phyloP scores from a whole-genome alignment of 2,888 invertebrate species.

The Helleia helle region DNA sequence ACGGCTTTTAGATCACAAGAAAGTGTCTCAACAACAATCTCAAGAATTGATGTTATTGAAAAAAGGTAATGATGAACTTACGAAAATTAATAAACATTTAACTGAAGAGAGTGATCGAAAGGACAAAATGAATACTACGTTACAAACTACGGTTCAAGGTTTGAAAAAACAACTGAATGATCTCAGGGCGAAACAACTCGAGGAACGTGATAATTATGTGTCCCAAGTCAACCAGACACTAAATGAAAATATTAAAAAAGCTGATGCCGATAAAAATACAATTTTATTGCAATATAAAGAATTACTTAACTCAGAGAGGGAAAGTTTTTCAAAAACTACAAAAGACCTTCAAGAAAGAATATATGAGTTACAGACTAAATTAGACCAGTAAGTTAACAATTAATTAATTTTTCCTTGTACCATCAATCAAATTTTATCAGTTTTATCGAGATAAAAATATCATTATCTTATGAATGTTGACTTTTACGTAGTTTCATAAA shows the following conservation, averaged over 20 bases:
- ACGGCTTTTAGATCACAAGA: constrained; percentile 38
- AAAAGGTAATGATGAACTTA: constrained; percentile 44
- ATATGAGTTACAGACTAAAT: constrained; percentile 39
- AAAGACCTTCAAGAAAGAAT: constrained; percentile 45
- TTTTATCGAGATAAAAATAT: constrained; percentile 30
- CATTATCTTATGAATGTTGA: constrained; percentile 21
- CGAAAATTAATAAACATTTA: constrained; percentile 38
- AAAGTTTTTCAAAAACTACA: constrained; percentile 47
- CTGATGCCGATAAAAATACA: constrained; percentile 56
- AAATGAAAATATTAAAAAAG: constrained; percentile 42
- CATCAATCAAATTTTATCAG: constrained; percentile 30
- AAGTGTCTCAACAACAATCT: constrained; percentile 38
- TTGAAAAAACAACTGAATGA: constrained; percentile 32
- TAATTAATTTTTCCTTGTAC: not conserved
- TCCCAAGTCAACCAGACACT: constrained; percentile 57
- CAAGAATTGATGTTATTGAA: constrained; percentile 43
- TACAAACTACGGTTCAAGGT: constrained; percentile 32
- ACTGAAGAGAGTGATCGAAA: constrained; percentile 39
- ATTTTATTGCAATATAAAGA: constrained; percentile 65
- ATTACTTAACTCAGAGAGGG: constrained; percentile 63
- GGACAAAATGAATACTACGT: constrained; percentile 32
- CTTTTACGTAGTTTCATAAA: constrained; percentile 21
- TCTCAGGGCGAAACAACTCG: constrained; percentile 28
- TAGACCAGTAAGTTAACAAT: constrained; percentile 42
- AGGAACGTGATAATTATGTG: constrained; percentile 34